These are phyloP conservation scores for Drosophila barbarae DNA, from an alignment of 2,888 invertebrate species.

Conservation along the genomic window DNA sequence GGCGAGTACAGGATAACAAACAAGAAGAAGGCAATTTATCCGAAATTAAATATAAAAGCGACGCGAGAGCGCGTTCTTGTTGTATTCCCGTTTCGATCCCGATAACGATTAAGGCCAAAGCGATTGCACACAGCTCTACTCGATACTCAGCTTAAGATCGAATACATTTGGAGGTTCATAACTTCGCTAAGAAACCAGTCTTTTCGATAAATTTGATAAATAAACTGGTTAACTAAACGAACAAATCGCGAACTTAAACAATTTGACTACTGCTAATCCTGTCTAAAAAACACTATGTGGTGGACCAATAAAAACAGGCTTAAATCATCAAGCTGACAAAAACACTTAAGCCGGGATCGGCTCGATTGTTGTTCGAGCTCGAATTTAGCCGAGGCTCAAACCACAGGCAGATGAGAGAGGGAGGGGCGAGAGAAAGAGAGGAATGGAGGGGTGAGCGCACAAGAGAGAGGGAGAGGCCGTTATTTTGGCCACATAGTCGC, in stretches of 20 bases:
- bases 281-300: no score
- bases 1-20: constrained; percentile 10
- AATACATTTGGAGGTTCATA: not conserved
- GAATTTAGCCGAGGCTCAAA: constrained; percentile 1
- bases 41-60: constrained; percentile 16
- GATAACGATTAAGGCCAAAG: constrained; percentile 1
- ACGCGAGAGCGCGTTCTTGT: constrained; percentile 12
- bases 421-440: not conserved
- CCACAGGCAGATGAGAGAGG: not conserved
- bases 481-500: not conserved
- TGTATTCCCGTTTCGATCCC: constrained; percentile 7
- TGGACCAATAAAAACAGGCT: not conserved
- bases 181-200: not conserved
- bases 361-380: not conserved
- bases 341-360: not conserved
- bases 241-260: no score
- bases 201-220: not conserved
- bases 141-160: not conserved
- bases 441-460: not conserved
- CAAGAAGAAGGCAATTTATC: constrained; percentile 1
- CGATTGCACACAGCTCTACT: constrained; percentile 4
- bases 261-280: no score
- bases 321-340: not conserved
- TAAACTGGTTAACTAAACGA: not conserved
- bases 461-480: not conserved